Evolutionary conservation across 2,113 vertebrate genomes (phyloP).

Genomic region (Muntiacus muntjak): DNA sequence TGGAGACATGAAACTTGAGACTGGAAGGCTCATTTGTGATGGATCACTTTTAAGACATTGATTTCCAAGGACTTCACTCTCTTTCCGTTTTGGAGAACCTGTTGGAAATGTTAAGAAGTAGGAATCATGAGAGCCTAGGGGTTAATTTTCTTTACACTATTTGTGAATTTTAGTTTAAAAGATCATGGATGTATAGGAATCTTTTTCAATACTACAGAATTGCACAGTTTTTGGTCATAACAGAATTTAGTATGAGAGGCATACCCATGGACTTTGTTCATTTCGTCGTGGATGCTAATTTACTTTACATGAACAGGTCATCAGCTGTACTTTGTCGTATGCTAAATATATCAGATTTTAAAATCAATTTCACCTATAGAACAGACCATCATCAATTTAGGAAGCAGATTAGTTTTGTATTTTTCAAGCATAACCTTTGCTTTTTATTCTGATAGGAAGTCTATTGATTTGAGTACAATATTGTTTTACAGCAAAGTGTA

Average conservation of each 20-base stretch:
- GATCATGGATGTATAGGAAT: neutral
- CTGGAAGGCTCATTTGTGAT: neutral
- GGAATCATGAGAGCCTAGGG: neutral
- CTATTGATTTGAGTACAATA: constrained; percentile 3
- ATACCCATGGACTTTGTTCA: neutral
- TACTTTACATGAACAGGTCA: neutral
- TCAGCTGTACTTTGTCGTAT: neutral
- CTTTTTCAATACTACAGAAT: neutral
- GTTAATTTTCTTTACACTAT: neutral
- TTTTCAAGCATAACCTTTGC: constrained; percentile 50
- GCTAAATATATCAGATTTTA: neutral
- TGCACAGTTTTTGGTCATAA: neutral
- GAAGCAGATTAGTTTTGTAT: constrained; percentile 52
- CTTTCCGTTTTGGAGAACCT: neutral
- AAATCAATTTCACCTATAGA: neutral
- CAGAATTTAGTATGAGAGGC: neutral
- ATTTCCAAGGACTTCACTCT: neutral
- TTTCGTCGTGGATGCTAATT: neutral
- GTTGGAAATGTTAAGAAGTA: neutral
- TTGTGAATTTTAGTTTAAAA: neutral
- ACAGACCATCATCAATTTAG: constrained; percentile 36
- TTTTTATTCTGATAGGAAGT: constrained; percentile 10
- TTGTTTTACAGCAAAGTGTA: constrained; percentile 27
- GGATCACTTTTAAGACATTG: neutral
- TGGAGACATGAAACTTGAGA: neutral